Evolutionary conservation across 1,140 invertebrate species (phyloP).

Genomic region (Aphidius gifuensis): DNA sequence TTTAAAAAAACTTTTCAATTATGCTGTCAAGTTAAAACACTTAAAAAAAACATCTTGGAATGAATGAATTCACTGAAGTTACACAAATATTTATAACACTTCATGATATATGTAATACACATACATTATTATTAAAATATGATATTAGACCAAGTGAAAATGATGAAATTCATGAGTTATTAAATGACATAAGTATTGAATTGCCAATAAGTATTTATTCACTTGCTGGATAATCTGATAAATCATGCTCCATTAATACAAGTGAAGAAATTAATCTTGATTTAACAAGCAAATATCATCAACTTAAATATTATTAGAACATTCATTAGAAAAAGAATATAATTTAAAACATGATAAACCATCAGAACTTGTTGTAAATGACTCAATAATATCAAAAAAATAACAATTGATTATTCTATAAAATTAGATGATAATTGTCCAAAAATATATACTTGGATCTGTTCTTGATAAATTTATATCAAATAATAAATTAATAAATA

Average conservation of each 20-base stretch:
- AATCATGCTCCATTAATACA: constrained; percentile 37
- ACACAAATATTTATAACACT: constrained; percentile 70
- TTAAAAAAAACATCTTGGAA: constrained; percentile 71
- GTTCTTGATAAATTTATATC: no score
- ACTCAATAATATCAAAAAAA: no score
- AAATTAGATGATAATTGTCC: no score
- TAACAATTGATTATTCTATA: no score
- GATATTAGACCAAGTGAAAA: constrained; percentile 66
- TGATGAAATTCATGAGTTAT: constrained; percentile 69
- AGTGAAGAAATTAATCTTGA: constrained; percentile 72
- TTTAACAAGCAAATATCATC: constrained; percentile 70
- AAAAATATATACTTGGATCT: no score
- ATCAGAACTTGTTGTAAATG: no score
- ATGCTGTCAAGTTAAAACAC: constrained; percentile 71
- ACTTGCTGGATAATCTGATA: constrained; percentile 56
- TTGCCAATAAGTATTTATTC: constrained; percentile 63
- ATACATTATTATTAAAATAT: constrained; percentile 67
- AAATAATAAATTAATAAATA: no score
- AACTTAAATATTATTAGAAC: no score
- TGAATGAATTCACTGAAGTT: constrained; percentile 76
- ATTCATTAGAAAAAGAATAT: no score
- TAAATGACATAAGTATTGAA: constrained; percentile 72
- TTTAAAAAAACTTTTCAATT: constrained; percentile 73
- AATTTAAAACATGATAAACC: no score
- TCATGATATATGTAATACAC: constrained; percentile 70